Conservation (phyloP, 2,888 invertebrate genomes). For the Agrenia bidenticulata region DNA sequence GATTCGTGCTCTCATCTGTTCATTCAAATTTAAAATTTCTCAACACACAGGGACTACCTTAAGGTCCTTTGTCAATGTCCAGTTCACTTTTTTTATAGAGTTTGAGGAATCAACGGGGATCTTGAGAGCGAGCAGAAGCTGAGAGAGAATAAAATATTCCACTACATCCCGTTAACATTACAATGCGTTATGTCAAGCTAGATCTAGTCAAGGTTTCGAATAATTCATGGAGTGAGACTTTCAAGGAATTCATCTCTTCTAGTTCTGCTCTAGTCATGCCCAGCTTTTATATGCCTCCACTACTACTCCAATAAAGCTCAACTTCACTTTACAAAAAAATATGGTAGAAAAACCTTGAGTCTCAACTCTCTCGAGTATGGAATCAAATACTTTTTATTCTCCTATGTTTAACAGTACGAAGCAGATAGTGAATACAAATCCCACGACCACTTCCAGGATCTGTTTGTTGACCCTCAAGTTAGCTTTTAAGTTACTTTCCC, state of each 20-base stretch:
- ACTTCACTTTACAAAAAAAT: too few species aligned
- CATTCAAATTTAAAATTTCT: slow-evolving; percentile 10
- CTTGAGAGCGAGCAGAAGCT: not conserved
- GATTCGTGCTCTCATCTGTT: not conserved
- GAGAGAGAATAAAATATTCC: slow-evolving; percentile 9
- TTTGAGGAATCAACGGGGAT: slow-evolving; percentile 7
- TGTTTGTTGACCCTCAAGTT: too few species aligned
- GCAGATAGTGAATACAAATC: too few species aligned
- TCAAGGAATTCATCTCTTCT: not conserved
- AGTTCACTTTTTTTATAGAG: slow-evolving; percentile 1
- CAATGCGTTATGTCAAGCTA: slow-evolving; percentile 10
- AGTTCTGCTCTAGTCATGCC: too few species aligned
- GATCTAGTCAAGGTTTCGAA: not conserved
- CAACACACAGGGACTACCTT: slow-evolving; percentile 16
- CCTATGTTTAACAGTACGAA: too few species aligned
- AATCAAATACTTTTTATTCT: too few species aligned
- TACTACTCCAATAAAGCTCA: too few species aligned
- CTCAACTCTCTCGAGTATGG: too few species aligned
- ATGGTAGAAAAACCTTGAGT: too few species aligned
- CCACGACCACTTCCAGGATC: too few species aligned
- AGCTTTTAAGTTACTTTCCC: too few species aligned
- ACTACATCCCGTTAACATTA: slow-evolving; percentile 1
- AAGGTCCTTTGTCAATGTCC: slow-evolving; percentile 22
- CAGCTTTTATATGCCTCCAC: too few species aligned
- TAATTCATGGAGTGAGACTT: slow-evolving; percentile 10